Conservation (phyloP, 2,797 vertebrate genomes). For the Pseudochaenichthys georgianus region DNA sequence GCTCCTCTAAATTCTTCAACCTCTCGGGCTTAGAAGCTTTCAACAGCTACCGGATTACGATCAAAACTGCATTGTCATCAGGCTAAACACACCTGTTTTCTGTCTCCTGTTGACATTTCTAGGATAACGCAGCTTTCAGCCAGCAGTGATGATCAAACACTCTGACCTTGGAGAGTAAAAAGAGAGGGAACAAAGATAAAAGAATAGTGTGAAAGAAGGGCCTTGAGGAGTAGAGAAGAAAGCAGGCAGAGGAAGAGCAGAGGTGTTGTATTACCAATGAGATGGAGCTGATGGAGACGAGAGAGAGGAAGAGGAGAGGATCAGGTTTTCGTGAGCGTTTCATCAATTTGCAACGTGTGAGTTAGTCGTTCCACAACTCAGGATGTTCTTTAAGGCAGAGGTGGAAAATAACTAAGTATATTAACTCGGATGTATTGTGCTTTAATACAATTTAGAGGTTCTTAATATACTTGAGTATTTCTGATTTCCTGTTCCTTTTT, state of each 20-base stretch:
- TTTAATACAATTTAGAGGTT: too few species aligned
- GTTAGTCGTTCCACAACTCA: slow-evolving; percentile 3
- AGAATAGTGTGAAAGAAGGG: slow-evolving; percentile 12
- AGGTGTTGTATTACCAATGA: slow-evolving; percentile 61
- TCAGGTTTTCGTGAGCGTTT: slow-evolving; percentile 37
- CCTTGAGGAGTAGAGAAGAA: slow-evolving; percentile 3
- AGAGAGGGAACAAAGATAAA: slow-evolving; percentile 22
- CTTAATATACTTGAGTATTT: too few species aligned
- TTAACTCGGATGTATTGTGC: too few species aligned
- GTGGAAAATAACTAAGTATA: too few species aligned
- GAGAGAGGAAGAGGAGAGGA: slow-evolving; percentile 45
- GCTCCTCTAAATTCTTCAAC: slow-evolving; percentile 57
- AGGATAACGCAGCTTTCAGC: slow-evolving; percentile 41
- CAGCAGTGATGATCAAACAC: slow-evolving; percentile 34
- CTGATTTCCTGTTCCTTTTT: too few species aligned
- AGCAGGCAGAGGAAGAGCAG: slow-evolving; percentile 26
- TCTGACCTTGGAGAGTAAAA: slow-evolving; percentile 37
- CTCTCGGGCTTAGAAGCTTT: slow-evolving; percentile 54
- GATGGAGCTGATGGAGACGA: slow-evolving; percentile 44
- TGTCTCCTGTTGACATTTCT: slow-evolving; percentile 52
- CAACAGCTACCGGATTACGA: slow-evolving; percentile 47
- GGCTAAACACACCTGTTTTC: slow-evolving; percentile 40
- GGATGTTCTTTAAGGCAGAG: neutral
- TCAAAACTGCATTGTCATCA: slow-evolving; percentile 57
- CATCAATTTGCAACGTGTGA: neutral